Percentiles rank a stretch among this genome's conserved stretches.
phyloP scores from a whole-genome alignment of 2,113 vertebrate species.

The Chaetodon trifascialis region DNA sequence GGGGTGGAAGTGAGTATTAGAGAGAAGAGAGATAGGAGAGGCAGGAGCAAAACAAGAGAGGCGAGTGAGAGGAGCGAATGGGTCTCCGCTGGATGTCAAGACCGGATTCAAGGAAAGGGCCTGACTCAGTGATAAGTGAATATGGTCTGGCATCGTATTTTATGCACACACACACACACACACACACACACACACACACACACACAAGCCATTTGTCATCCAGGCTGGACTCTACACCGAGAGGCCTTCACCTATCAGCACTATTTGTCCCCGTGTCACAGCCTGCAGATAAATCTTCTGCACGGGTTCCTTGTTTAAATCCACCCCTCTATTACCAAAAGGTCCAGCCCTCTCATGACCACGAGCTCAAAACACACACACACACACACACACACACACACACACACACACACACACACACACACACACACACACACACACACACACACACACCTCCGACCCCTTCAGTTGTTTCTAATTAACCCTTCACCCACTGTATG shows the following conservation, averaged over 20 bases:
- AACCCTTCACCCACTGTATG: constrained; percentile 91
- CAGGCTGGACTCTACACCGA: constrained; percentile 84
- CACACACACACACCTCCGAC: constrained; percentile 81
- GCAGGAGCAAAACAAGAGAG: constrained; percentile 62
- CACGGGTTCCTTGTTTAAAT: constrained; percentile 86
- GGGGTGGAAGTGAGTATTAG: constrained; percentile 48
- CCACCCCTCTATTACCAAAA: constrained; percentile 88
- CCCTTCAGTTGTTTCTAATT: constrained; percentile 94
- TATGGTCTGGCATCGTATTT: constrained; percentile 89
- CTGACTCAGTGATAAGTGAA: constrained; percentile 92
- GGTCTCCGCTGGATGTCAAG: constrained; percentile 87
- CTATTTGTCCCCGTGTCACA: constrained; percentile 93
- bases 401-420: background rate
- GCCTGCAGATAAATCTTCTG: constrained; percentile 95
- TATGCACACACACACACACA: constrained; percentile 27
- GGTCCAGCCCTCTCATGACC: constrained; percentile 89
- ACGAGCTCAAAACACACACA: constrained; percentile 63
- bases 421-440: constrained; percentile 48
- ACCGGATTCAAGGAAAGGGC: constrained; percentile 54
- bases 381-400: constrained; percentile 29
- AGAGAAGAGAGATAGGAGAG: constrained; percentile 60
- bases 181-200: constrained; percentile 32
- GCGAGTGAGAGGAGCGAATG: constrained; percentile 73
- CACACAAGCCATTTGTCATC: constrained; percentile 72
- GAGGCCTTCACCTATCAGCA: constrained; percentile 95